phyloP scores from a whole-genome alignment of 2,797 vertebrate species.

The Caiman crocodilus region DNA sequence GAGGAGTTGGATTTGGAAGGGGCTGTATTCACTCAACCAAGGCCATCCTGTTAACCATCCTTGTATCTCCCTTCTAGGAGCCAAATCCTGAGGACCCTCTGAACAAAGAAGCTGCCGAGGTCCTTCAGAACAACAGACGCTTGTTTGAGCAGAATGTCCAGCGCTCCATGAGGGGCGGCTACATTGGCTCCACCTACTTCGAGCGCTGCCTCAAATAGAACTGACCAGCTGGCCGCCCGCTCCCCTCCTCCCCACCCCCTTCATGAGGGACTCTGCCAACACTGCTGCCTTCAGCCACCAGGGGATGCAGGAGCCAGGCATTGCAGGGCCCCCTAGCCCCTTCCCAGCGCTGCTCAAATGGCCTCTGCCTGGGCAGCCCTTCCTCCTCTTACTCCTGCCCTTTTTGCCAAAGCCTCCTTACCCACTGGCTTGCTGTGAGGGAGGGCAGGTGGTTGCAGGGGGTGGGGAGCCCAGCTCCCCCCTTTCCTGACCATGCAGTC shows the following conservation, averaged over 20 bases:
- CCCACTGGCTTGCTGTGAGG: background rate
- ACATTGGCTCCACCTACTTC: conserved; percentile 95
- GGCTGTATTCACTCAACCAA: background rate
- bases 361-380: background rate
- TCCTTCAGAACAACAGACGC: conserved; percentile 94
- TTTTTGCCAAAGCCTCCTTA: background rate
- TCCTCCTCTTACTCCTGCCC: conserved; percentile 33
- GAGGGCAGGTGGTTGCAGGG: background rate
- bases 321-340: background rate
- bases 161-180: conserved; percentile 92
- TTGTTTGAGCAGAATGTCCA: conserved; percentile 96
- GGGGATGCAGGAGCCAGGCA: conserved; percentile 10
- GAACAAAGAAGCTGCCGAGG: conserved; percentile 95
- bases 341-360: background rate
- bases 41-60: background rate
- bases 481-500: conserved; percentile 34
- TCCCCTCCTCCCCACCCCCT: conserved; percentile 31
- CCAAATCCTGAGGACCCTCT: conserved; percentile 94
- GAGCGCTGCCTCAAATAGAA: conserved; percentile 95
- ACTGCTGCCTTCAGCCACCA: background rate
- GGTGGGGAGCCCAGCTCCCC: conserved; percentile 14
- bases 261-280: conserved; percentile 24
- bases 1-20: background rate
- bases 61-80: conserved; percentile 81
- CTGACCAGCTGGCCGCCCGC: conserved; percentile 37